phyloP scores from a whole-genome alignment of 2,888 invertebrate species.

The Synergus gifuensis region DNA sequence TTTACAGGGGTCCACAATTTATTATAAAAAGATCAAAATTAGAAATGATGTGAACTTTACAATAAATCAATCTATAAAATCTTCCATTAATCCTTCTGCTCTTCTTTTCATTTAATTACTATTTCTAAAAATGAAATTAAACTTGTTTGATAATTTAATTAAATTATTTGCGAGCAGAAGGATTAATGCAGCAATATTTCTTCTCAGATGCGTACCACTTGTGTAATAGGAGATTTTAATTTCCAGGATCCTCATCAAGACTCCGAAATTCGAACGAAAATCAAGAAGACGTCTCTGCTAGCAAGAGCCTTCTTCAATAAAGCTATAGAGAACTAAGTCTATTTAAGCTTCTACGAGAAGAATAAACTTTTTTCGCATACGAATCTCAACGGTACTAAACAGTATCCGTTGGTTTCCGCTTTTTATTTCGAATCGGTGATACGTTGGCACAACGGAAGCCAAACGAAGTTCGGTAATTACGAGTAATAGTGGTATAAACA shows the following conservation, averaged over 20 bases:
- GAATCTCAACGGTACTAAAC: conserved; percentile 8
- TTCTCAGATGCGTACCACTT: conserved; percentile 18
- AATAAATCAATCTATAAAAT: background rate
- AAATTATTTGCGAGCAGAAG: background rate
- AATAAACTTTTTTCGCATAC: conserved; percentile 25
- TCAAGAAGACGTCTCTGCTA: conserved; percentile 60
- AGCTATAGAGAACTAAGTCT: conserved; percentile 45
- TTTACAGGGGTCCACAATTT: too few relatives aligned
- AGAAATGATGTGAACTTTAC: background rate
- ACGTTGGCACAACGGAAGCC: conserved; percentile 10
- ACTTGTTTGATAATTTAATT: background rate
- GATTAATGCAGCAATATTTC: conserved; percentile 27
- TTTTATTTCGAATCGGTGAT: conserved; percentile 1
- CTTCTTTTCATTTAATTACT: background rate
- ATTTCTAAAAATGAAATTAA: background rate
- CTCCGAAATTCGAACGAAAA: conserved; percentile 78
- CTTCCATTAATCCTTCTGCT: background rate
- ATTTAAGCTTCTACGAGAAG: conserved; percentile 36
- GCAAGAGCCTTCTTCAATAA: conserved; percentile 65
- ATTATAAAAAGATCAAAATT: background rate
- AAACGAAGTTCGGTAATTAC: background rate
- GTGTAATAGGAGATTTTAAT: conserved; percentile 43
- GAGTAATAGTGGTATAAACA: background rate
- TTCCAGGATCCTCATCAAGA: conserved; percentile 83
- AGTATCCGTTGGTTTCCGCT: conserved; percentile 4